Evolutionary conservation across 2,113 vertebrate species (phyloP), one percentile per base, ranked within the genome.

Genomic region (Burhinus oedicnemus): DNA sequence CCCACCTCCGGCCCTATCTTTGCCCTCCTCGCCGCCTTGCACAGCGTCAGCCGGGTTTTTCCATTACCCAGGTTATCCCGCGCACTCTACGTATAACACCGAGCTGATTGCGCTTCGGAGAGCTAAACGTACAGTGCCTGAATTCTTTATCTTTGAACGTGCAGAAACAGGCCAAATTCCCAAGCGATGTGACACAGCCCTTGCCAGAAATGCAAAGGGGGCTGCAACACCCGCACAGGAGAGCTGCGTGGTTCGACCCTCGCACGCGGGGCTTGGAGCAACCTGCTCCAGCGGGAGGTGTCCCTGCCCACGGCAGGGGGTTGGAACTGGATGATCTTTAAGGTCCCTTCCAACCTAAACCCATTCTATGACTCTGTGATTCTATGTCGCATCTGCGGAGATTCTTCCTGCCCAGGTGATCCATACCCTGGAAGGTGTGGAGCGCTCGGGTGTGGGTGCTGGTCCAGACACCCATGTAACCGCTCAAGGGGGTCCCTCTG

Each of bases 121-220:
- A 93, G 54, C 83, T 18, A 10, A 78, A 76, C 51, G 58, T 3
- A 18, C 58, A 84, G 66, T 2, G n/a, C 58, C 70, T 96, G 91
- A 96, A 95, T 95, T 92, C 96, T 96, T 95, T 96, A 96, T 92
- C 94, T 70, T 9, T 5, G 38, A 97, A 75, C 17, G 1, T 12
- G 84, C 89, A 93, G 84, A 77, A 84, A 76, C 8, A 45, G 77
- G 89, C 82, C 84, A 66, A 91, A 93, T 83, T 81, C 96, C 91
- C 87, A 26, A 81, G 91, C 3, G 89, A 36, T 11, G 51, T 3
- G 55, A 91, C 85, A 30, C 23, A 54, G 81, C 89, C 45, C 57
- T 72, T 9, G 8, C 16, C 80, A 74, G 17, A 62, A 71, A 42
- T 0, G n/a, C 38, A 45, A 22, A 71, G 40, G 14, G 29, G 27